phyloP scores from a whole-genome alignment of 64 coral and sea anemone species.

The Hydrozoanthus tunicans region DNA sequence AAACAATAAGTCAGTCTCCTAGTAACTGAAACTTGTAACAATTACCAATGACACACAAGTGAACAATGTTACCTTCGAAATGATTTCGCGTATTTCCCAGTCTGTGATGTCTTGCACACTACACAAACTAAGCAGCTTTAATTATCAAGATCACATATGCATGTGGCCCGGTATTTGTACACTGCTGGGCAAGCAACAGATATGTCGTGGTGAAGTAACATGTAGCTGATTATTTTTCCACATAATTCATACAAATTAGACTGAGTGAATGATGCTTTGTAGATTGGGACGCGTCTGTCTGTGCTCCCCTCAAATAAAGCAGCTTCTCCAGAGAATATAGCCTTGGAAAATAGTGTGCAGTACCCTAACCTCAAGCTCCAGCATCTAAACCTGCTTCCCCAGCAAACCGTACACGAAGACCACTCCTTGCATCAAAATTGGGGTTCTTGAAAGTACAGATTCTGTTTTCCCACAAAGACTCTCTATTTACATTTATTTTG shows the following conservation, averaged over 20 bases:
- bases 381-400: conserved; percentile 59
- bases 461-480: conserved; percentile 46
- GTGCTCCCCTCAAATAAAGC: conserved; percentile 44
- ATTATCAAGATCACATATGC: conserved; percentile 45
- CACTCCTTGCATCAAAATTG: conserved; percentile 40
- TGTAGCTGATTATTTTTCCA: conserved; percentile 42
- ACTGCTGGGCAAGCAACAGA: conserved; percentile 44
- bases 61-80: conserved; percentile 2
- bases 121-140: conserved; percentile 45
- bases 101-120: conserved; percentile 54
- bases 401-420: conserved; percentile 30
- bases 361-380: conserved; percentile 45
- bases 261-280: conserved; percentile 53
- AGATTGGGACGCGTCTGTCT: conserved; percentile 47
- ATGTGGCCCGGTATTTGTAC: conserved; percentile 39
- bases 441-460: conserved; percentile 41
- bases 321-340: conserved; percentile 50
- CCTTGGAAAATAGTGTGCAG: conserved; percentile 14
- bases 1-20: not conserved
- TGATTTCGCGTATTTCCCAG: not conserved
- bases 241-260: conserved; percentile 23
- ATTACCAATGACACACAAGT: not conserved
- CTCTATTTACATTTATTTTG: conserved; percentile 39
- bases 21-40: not conserved
- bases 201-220: conserved; percentile 40